Evolutionary conservation across 2,888 invertebrate genomes (phyloP).

Genomic region (Pyrgus malvae): DNA sequence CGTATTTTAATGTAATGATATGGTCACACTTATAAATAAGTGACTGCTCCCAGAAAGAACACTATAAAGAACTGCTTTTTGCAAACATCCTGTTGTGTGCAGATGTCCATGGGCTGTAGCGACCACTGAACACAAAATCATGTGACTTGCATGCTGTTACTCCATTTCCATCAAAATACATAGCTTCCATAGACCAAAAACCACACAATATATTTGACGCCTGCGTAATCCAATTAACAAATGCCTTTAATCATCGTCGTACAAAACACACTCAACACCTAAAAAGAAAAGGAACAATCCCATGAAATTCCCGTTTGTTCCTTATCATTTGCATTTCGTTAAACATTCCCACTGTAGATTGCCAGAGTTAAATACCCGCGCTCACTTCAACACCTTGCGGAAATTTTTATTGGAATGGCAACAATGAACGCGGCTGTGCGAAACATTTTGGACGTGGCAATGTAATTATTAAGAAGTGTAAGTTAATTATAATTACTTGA

Average conservation of each 20-base stretch:
- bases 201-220: no score
- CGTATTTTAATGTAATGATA: no score
- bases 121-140: no score
- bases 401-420: constrained; percentile 57
- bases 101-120: no score
- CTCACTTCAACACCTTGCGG: constrained; percentile 67
- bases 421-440: constrained; percentile 39
- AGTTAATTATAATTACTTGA: not conserved
- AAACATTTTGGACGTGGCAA: constrained; percentile 22
- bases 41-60: no score
- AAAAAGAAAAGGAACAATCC: not conserved
- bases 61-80: no score
- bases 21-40: no score
- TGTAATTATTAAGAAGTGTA: constrained; percentile 30
- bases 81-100: no score
- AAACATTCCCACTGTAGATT: constrained; percentile 24
- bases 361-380: constrained; percentile 35
- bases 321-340: constrained; percentile 20
- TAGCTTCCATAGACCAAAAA: no score
- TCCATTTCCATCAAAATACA: no score
- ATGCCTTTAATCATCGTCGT: not conserved
- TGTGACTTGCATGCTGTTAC: no score
- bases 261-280: not conserved
- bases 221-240: not conserved
- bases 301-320: not conserved